Evolutionary conservation across 2,888 invertebrate species (phyloP).

Genomic region (Periphyllus acericola): DNA sequence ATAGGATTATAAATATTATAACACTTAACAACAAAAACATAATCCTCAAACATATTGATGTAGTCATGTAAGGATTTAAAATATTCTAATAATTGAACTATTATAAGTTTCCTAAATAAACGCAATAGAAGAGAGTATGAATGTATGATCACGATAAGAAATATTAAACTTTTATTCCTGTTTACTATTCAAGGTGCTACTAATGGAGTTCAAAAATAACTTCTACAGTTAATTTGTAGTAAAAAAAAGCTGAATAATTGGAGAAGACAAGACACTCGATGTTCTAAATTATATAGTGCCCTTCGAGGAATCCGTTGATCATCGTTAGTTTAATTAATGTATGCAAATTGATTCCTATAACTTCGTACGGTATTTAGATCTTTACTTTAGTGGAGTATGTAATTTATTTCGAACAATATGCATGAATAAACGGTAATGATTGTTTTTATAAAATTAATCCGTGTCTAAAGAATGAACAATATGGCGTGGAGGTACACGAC

Average conservation of each 20-base stretch:
- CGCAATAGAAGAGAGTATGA: neutral
- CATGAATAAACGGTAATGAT: no score
- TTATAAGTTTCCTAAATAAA: constrained; percentile 4
- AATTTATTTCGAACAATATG: neutral
- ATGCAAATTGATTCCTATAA: constrained; percentile 21
- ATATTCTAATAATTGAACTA: neutral
- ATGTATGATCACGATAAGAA: neutral
- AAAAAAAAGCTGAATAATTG: neutral
- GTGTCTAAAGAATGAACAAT: no score
- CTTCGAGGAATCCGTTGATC: neutral
- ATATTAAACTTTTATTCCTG: constrained; percentile 7
- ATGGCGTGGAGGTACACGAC: no score
- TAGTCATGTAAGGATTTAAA: neutral
- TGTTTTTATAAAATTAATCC: no score
- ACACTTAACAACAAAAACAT: neutral
- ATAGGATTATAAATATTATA: neutral
- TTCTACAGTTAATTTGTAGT: neutral
- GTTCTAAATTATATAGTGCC: neutral
- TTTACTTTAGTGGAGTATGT: constrained; percentile 1
- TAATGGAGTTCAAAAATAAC: neutral
- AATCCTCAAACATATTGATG: neutral
- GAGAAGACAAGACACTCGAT: neutral
- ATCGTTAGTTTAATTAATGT: neutral
- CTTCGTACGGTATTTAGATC: no score
- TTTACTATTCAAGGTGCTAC: neutral